phyloP scores from a whole-genome alignment of 2,113 vertebrate species.

The Hucho hucho region DNA sequence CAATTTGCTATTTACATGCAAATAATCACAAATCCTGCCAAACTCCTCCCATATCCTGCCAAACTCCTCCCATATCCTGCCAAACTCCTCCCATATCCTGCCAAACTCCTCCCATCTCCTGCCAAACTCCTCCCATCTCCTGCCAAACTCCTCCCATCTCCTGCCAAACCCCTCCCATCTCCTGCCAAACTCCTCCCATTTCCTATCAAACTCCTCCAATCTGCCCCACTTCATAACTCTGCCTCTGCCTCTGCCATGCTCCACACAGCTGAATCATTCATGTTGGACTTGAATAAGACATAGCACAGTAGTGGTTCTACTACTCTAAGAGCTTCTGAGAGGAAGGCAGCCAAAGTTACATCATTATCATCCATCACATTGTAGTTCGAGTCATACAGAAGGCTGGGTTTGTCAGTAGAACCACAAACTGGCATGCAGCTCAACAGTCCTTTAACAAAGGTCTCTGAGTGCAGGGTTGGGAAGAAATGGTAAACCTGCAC shows the following conservation, averaged over 20 bases:
- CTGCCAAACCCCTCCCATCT: no score
- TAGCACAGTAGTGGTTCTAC: constrained; percentile 21
- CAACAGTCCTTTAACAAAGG: no score
- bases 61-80: not conserved
- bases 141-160: not conserved
- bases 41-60: not conserved
- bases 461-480: no score
- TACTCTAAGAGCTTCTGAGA: constrained; percentile 41
- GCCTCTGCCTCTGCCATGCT: constrained; percentile 27
- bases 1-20: no score
- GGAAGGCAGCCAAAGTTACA: constrained; percentile 38
- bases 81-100: not conserved
- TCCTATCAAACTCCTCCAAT: not conserved
- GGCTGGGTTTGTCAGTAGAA: no score
- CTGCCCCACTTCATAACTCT: not conserved
- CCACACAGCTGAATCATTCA: constrained; percentile 62
- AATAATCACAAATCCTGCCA: no score
- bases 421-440: no score
- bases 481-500: no score
- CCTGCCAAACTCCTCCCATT: no score
- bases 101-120: not conserved
- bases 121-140: not conserved
- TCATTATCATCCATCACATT: not conserved
- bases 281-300: constrained; percentile 65
- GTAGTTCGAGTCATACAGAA: not conserved